Base-by-base conservation (phyloP, 2,797 vertebrate genomes). In the Lophotriccus pileatus region DNA sequence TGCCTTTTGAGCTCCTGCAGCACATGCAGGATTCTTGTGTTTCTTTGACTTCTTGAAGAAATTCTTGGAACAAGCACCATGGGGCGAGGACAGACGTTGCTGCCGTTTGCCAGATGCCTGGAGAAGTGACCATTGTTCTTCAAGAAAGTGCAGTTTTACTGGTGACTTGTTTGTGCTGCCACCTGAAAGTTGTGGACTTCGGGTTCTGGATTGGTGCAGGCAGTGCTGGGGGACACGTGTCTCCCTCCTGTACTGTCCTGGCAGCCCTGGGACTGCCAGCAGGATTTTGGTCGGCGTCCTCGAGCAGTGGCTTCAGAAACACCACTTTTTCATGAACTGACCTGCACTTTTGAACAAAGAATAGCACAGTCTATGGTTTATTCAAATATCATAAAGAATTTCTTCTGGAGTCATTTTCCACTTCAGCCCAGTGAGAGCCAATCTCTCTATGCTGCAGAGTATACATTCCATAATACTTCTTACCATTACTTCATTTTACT, bases 341-440 rank as follows among this genome's bases (percentile, higher is more conserved):
- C 64, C 95, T 95, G 97, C 97, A 98, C 98, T 98, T 98, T 97
- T n/a, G 79, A 95, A 96, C 86, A 73, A 83, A 6, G 3, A 84
- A 87, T 87, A 95, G 96, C 95, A 96, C 95, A 97, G 80, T 74
- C 84, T 87, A 15, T 46, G 76, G 80, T 76, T 96, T 93, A 86
- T 69, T 95, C 88, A 91, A n/a, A 56, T 34, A 83, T 7, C 75
- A 62, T 28, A 53, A 84, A 85, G 79, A 93, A 96, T 93, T 94
- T 95, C 87, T 96, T 93, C 67, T 87, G 74, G 92, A 95, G 43
- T 76, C 34, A 44, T 91, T 92, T 93, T 74, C 82, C 93, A 87
- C 73, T 87, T 95, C 68, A 60, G 86, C 89, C 91, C 93, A 76
- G 19, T 89, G 93, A 93, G 86, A 95, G 88, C 82, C 74, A 55